Conservation (phyloP, 1,140 invertebrate genomes). For the Formica selysi region DNA sequence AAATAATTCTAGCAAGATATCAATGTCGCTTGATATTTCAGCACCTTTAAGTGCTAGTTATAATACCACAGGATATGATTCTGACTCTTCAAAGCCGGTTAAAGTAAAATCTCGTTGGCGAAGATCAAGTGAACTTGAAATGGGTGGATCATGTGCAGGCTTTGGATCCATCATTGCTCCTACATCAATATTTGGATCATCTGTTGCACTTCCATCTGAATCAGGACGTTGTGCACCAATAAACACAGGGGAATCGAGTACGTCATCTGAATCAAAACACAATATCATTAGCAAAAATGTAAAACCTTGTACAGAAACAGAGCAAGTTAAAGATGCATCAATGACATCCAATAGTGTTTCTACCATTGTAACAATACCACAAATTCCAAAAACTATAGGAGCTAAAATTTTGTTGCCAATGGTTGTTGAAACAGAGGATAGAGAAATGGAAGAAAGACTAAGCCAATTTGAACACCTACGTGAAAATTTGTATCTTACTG, state of each 20-base stretch:
- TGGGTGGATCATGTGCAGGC: constrained; percentile 85
- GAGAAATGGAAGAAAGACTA: constrained; percentile 90
- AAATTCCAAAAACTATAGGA: constrained; percentile 73
- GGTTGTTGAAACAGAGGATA: constrained; percentile 81
- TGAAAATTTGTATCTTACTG: constrained; percentile 95
- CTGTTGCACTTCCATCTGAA: constrained; percentile 82
- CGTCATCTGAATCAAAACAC: constrained; percentile 39
- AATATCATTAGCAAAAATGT: constrained; percentile 71
- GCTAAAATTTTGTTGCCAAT: constrained; percentile 80
- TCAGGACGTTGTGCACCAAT: constrained; percentile 76
- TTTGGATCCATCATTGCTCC: constrained; percentile 63
- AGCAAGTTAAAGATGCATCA: constrained; percentile 46
- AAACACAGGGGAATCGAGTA: constrained; percentile 41
- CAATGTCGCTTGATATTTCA: constrained; percentile 72
- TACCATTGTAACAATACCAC: constrained; percentile 32
- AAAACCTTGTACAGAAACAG: constrained; percentile 56
- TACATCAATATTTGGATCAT: constrained; percentile 72
- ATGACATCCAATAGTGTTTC: constrained; percentile 45
- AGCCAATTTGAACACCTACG: constrained; percentile 93
- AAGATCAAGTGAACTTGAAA: constrained; percentile 93
- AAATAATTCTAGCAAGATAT: constrained; percentile 76
- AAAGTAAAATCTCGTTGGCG: constrained; percentile 96
- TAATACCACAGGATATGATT: constrained; percentile 81
- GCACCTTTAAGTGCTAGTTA: constrained; percentile 70
- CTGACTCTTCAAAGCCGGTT: constrained; percentile 89